Evolutionary conservation across 2,888 invertebrate genomes (phyloP), one percentile per base, ranked within the genome.

Genomic region (Tipula lateralis): DNA sequence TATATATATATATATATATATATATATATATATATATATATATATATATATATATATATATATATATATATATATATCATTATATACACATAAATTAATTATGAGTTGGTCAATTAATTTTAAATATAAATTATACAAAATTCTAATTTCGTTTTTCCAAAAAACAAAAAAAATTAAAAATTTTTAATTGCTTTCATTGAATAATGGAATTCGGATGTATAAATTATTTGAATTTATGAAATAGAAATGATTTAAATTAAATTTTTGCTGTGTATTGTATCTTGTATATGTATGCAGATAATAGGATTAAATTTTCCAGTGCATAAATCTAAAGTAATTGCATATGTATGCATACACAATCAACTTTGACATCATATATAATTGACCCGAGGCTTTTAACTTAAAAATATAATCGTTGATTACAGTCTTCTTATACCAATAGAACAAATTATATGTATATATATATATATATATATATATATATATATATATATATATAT

Each of bases 101-200:
- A n/a, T 7, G 66, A 66, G 66, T 66, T 66, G 66, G 66, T 66
- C 66, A 66, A 66, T 66, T 66, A 66, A 66, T 66, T 66, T 66
- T 66, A 66, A 66, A 66, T 66, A 66, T 9, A 66, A 66, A 66
- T 66, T 66, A 66, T 66, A 19, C 24, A 24, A 66, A 66, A 66
- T 24, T 24, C 66, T 66, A 66, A 66, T 66, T 66, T 66, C 24
- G 24, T 66, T 66, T 24, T 3, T 12, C 24, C n/a, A n/a, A n/a
- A n/a, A 66, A 66, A 66, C 19, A 66, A 66, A 66, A 66, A 66
- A 6, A 44, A 16, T n/a, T 9, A 7, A 66, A 66, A 66, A 24
- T 24, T 24, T 66, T 24, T 66, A 66, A 66, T 66, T 66, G 66
- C 66, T 24, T 66, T 66, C 66, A 66, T 66, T 24, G 19, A 19